These are phyloP conservation scores for Aphidius ervi DNA, from an alignment of 1,140 invertebrate species.

Conservation along the genomic window DNA sequence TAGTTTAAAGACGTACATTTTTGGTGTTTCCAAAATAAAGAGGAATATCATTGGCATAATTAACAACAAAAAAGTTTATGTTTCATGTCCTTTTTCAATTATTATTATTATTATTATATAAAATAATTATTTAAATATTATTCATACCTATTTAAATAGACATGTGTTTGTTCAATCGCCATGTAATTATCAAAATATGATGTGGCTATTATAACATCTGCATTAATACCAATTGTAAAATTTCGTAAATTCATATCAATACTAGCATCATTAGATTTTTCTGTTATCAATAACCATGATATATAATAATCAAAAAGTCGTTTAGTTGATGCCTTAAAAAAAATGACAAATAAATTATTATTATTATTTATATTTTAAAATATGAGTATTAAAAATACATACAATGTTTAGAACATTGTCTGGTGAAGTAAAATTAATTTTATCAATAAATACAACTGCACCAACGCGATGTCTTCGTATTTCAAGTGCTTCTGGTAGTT, in stretches of 20 bases:
- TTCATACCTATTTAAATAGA: constrained; percentile 21
- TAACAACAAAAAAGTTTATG: too few species aligned
- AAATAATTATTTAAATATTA: background rate
- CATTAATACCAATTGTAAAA: constrained; percentile 28
- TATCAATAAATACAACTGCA: constrained; percentile 23
- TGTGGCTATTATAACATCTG: constrained; percentile 25
- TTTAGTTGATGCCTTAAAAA: constrained; percentile 25
- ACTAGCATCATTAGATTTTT: constrained; percentile 19
- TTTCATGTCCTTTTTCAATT: too few species aligned
- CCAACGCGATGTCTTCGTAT: constrained; percentile 25
- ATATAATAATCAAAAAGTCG: constrained; percentile 28
- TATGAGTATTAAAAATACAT: constrained; percentile 19
- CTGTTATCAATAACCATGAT: constrained; percentile 27
- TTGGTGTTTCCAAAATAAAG: too few species aligned
- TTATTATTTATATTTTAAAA: background rate
- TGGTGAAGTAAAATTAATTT: constrained; percentile 22
- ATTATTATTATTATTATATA: background rate
- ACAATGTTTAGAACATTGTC: constrained; percentile 23
- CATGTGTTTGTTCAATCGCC: background rate
- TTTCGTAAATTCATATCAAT: constrained; percentile 25
- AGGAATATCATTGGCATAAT: too few species aligned
- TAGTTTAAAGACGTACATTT: too few species aligned
- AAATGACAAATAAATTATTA: constrained; percentile 4
- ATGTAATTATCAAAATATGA: constrained; percentile 10
- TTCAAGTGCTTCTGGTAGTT: constrained; percentile 23